These are phyloP conservation scores for Scalopus aquaticus DNA, from an alignment of 2,113 vertebrate species.

Conservation along the genomic window DNA sequence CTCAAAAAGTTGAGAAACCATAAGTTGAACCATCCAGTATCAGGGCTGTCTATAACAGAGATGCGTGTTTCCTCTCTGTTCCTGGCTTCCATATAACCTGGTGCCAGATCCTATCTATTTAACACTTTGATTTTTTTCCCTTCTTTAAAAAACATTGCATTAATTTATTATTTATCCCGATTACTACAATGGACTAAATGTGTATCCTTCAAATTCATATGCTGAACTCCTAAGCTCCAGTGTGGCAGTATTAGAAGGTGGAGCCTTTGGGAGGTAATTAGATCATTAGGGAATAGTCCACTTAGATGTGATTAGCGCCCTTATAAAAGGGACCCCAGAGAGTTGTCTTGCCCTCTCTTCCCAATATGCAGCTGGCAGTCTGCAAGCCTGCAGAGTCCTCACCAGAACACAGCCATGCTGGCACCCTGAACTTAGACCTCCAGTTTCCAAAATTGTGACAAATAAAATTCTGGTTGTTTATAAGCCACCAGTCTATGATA, in stretches of 20 bases:
- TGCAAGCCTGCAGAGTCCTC: not conserved
- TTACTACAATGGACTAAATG: not conserved
- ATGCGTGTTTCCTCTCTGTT: not conserved
- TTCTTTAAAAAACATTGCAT: not conserved
- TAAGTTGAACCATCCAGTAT: not conserved
- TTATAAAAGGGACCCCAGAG: not conserved
- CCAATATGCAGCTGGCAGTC: not conserved
- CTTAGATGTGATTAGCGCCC: not conserved
- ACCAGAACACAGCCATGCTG: not conserved
- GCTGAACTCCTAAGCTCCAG: not conserved
- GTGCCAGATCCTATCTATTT: not conserved
- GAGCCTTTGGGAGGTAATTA: not conserved
- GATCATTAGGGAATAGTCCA: not conserved
- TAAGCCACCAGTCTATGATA: not conserved
- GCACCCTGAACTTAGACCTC: not conserved
- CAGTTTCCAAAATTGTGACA: not conserved
- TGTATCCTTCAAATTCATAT: not conserved
- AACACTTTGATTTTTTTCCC: not conserved
- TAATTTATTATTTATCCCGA: not conserved
- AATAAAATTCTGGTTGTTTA: not conserved
- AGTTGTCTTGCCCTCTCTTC: not conserved
- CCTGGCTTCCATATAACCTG: not conserved
- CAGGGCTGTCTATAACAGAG: not conserved
- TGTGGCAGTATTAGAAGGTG: not conserved
- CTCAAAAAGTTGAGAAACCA: not conserved